Evolutionary conservation across 2,888 invertebrate genomes (phyloP).

Genomic region (Aromia moschata): DNA sequence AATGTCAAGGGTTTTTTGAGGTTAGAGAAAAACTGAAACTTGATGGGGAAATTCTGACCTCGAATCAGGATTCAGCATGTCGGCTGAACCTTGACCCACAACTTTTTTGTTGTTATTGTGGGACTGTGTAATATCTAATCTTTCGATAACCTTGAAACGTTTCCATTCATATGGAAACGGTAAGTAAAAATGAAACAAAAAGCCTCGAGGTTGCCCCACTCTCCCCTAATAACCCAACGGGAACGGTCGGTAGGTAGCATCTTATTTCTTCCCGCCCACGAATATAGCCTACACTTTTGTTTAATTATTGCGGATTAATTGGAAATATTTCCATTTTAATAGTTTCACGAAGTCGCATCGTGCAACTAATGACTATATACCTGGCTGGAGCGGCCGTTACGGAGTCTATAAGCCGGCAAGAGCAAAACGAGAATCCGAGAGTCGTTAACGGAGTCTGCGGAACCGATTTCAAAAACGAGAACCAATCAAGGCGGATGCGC

Average conservation of each 20-base stretch:
- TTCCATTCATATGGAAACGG: no score
- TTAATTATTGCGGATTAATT: slow-evolving; percentile 21
- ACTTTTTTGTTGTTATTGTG: no score
- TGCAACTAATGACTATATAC: slow-evolving; percentile 18
- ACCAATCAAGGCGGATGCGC: slow-evolving; percentile 4
- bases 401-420: slow-evolving; percentile 8
- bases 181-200: no score
- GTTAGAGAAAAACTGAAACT: no score
- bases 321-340: slow-evolving; percentile 16
- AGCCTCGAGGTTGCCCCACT: no score
- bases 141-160: no score
- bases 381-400: slow-evolving; percentile 8
- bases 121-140: no score
- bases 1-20: no score
- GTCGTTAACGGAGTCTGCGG: not conserved
- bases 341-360: slow-evolving; percentile 6
- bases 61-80: no score
- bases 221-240: slow-evolving; percentile 1
- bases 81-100: no score
- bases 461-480: slow-evolving; percentile 2
- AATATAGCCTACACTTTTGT: slow-evolving; percentile 5
- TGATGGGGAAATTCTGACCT: no score
- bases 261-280: slow-evolving; percentile 17
- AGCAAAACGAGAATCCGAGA: slow-evolving; percentile 1
- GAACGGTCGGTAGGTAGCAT: slow-evolving; percentile 19